Evolutionary conservation across 2,797 vertebrate species (phyloP).

Genomic region (Tiaroga cobitis): DNA sequence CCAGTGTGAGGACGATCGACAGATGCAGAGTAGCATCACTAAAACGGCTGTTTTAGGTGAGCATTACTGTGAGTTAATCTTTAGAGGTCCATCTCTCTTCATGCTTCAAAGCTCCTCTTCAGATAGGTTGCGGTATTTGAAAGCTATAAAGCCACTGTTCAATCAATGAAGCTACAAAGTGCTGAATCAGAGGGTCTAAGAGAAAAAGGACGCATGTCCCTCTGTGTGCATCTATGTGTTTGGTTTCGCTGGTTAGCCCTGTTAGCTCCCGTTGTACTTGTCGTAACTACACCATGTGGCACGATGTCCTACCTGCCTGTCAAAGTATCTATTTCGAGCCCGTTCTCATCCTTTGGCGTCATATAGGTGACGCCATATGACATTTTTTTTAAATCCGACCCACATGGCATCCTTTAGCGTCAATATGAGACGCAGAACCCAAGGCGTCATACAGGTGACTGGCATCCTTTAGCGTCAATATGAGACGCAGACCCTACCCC

Average conservation of each 20-base stretch:
- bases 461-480: no score
- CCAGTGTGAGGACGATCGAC: constrained; percentile 69
- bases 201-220: constrained; percentile 49
- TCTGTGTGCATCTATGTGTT: constrained; percentile 30
- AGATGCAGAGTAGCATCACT: constrained; percentile 72
- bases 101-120: constrained; percentile 74
- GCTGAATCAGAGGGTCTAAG: constrained; percentile 67
- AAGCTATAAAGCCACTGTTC: constrained; percentile 76
- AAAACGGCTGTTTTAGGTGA: constrained; percentile 58
- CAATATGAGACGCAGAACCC: no score
- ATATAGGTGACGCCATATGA: no score
- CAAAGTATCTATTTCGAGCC: no score
- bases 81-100: constrained; percentile 73
- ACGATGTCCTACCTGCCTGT: no score
- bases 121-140: constrained; percentile 78
- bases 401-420: no score
- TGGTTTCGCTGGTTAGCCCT: background rate
- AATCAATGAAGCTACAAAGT: constrained; percentile 79
- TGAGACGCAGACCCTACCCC: no score
- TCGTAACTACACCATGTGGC: no score
- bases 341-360: no score
- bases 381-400: no score
- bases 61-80: constrained; percentile 72
- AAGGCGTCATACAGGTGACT: no score
- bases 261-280: background rate